Conservation (phyloP, 2,797 vertebrate species). For the Lindbergichthys nudifrons region DNA sequence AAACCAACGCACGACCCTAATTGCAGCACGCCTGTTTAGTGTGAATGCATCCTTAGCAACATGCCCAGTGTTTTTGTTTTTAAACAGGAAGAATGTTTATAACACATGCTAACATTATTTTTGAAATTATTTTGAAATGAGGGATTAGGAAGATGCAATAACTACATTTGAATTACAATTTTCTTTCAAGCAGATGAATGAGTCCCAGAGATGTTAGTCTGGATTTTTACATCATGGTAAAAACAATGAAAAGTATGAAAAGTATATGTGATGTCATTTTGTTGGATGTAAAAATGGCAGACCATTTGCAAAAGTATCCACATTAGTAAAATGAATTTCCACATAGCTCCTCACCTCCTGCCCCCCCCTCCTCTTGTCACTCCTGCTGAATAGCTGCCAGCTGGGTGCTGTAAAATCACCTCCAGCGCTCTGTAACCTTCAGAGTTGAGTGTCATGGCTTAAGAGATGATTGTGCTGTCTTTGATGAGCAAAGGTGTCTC, state of each 20-base stretch:
- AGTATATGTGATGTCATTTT: not conserved
- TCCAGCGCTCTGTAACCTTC: constrained; percentile 64
- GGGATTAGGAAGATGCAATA: not conserved
- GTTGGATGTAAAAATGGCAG: constrained; percentile 15
- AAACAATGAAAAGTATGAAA: not conserved
- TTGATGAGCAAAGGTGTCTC: constrained; percentile 78
- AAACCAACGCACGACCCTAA: no score
- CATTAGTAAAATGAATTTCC: constrained; percentile 39
- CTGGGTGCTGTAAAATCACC: constrained; percentile 76
- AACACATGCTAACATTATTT: not conserved
- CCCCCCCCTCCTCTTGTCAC: constrained; percentile 41
- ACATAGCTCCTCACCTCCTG: constrained; percentile 33
- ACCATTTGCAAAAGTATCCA: constrained; percentile 18
- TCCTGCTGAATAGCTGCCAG: constrained; percentile 68
- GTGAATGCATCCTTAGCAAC: no score
- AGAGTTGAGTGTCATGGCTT: constrained; percentile 69
- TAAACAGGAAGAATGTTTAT: not conserved
- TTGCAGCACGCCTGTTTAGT: no score
- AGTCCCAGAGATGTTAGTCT: not conserved
- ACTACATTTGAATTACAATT: no score
- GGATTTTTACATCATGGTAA: constrained; percentile 4
- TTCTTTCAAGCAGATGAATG: not conserved
- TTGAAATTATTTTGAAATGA: not conserved
- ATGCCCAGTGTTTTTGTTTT: not conserved
- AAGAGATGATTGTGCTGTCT: constrained; percentile 71